Base-by-base conservation (phyloP, 2,797 vertebrate genomes). In the Simalia tracyae region DNA sequence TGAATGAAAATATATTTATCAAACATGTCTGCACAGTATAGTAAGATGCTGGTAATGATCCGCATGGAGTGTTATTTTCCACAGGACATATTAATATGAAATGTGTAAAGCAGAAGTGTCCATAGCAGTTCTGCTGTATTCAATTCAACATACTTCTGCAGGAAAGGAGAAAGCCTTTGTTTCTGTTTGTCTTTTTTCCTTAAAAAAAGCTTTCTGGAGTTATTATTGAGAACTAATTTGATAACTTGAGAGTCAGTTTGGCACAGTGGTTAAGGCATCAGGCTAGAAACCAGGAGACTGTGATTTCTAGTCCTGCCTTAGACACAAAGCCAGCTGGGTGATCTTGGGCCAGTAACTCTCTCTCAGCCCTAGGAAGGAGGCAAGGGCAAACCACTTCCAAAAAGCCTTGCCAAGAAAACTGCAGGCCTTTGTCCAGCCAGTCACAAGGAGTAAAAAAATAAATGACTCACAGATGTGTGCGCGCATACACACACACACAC, bases 141-240 rank as follows among this genome's bases (percentile, higher is more conserved):
- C 66, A 54, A 31, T 88, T 31, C 26, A 88, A 56, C 63, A 68
- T n/a, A 56, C 24, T 54, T 64, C 1, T 81, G 57, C 2, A 88
- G 66, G 19, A 57, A 19, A 36, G 54, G 1, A n/a, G 90, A 72
- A 1, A 61, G 6, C 4, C 4, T 59, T 36, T 86, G 17, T 8
- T 76, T 90, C 12, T 88, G 56, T 72, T 92, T 92, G 92, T 36
- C 12, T 68, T 36, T 36, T 31, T 72, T 68, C 2, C 11, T n/a
- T n/a, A 85, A 93, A 95, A 95, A 50, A 92, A 94, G 14, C 46
- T 63, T 95, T 86, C 57, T 31, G 91, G 46, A 54, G 7, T 54
- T 54, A 54, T 8, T 54, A 54, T 8, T 54, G 50, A 54, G 6
- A 54, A 54, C 6, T 54, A 54, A 7, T 9, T 54, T 54, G 50